Evolutionary conservation across 2,113 vertebrate species (phyloP).

Genomic region (Pituophis catenifer): DNA sequence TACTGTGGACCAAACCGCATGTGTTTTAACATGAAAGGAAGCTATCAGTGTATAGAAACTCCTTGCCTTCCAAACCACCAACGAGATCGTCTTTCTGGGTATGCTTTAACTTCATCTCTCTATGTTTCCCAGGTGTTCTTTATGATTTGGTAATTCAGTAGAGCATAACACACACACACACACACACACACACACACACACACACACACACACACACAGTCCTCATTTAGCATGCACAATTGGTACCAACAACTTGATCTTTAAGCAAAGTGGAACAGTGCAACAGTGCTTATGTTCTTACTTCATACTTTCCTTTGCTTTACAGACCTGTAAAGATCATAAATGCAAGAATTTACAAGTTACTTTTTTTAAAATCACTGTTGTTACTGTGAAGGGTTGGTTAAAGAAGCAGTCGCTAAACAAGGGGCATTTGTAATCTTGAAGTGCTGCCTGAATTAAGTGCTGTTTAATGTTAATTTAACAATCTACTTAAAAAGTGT

Average conservation of each 20-base stretch:
- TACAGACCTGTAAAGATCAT: not conserved
- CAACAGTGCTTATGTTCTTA: not conserved
- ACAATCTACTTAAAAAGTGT: not conserved
- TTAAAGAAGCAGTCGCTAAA: not conserved
- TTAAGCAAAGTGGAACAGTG: not conserved
- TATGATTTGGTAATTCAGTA: not conserved
- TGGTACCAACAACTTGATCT: not conserved
- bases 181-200: not conserved
- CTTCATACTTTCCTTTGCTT: not conserved
- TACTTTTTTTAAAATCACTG: not conserved
- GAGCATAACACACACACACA: not conserved
- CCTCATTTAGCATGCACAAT: not conserved
- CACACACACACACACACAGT: not conserved
- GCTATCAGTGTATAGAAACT: constrained; percentile 92
- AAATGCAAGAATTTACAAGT: not conserved
- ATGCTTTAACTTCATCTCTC: constrained; percentile 43
- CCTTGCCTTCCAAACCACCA: constrained; percentile 92
- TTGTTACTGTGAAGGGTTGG: not conserved
- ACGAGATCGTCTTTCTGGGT: constrained; percentile 86
- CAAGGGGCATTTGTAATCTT: not conserved
- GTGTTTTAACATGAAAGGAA: constrained; percentile 97
- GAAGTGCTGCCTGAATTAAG: not conserved
- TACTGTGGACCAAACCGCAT: constrained; percentile 87
- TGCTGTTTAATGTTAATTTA: not conserved
- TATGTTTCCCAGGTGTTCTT: not conserved